These are phyloP conservation scores for Lytechinus variegatus DNA, from an alignment of 35 echinoderm and acorn worm species.

Conservation along the genomic window DNA sequence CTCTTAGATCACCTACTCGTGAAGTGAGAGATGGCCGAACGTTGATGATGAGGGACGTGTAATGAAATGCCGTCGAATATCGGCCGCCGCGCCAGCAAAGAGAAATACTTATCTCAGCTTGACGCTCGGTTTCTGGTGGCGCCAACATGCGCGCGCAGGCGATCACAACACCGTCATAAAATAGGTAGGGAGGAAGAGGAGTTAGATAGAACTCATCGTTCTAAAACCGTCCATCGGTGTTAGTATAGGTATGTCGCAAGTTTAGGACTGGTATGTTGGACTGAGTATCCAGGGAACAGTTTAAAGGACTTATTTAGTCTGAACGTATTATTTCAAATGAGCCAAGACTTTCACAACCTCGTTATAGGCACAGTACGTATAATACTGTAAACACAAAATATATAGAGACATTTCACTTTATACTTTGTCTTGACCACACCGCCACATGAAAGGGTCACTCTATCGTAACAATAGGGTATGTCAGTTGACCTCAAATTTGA, in stretches of 20 bases:
- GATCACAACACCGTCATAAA: not conserved
- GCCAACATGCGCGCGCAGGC: not conserved
- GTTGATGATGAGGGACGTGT: not conserved
- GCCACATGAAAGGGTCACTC: no score
- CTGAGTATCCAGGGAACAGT: not conserved
- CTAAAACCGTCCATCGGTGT: not conserved
- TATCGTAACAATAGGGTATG: no score
- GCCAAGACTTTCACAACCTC: no score
- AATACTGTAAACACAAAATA: no score
- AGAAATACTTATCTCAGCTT: slow-evolving; percentile 3
- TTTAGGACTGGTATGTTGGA: not conserved
- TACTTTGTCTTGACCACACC: no score
- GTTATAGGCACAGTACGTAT: no score
- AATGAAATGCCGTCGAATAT: not conserved
- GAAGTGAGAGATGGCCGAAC: not conserved
- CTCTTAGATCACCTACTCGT: not conserved
- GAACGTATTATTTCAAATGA: not conserved
- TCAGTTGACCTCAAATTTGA: no score
- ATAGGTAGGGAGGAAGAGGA: not conserved
- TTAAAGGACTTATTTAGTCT: not conserved
- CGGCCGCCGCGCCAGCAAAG: not conserved
- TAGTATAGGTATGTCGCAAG: not conserved
- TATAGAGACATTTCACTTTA: no score
- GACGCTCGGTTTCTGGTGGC: not conserved
- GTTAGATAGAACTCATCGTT: not conserved